Percentiles rank a stretch among this genome's conserved stretches.
These are phyloP conservation scores for Glaucopsyche alexis DNA, from an alignment of 2,888 invertebrate species.

Conservation along the genomic window DNA sequence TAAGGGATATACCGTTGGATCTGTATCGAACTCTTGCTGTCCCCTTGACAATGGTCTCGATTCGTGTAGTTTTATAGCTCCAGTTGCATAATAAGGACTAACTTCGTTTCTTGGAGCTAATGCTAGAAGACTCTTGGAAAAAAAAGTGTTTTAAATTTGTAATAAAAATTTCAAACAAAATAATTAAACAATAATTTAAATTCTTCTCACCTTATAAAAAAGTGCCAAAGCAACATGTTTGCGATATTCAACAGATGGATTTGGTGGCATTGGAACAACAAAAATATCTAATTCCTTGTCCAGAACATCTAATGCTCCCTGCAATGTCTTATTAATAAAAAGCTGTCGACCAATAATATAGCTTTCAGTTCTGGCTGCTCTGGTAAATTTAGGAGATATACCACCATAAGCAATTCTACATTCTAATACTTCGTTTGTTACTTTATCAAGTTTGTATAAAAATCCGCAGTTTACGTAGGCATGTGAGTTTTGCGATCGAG, in stretches of 20 bases:
- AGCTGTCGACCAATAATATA: slow-evolving; percentile 62
- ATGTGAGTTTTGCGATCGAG: slow-evolving; percentile 85
- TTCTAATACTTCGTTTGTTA: slow-evolving; percentile 48
- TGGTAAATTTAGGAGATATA: slow-evolving; percentile 61
- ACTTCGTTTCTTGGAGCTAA: slow-evolving; percentile 17
- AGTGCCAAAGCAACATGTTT: slow-evolving; percentile 80
- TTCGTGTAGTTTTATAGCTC: slow-evolving; percentile 55
- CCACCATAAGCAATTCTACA: slow-evolving; percentile 78
- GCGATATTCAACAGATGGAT: slow-evolving; percentile 80
- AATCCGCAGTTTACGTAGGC: slow-evolving; percentile 88
- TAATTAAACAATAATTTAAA: neutral
- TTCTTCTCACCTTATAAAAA: slow-evolving; percentile 81
- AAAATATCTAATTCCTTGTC: slow-evolving; percentile 47
- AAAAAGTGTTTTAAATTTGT: neutral
- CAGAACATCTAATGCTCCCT: slow-evolving; percentile 52
- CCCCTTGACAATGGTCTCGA: slow-evolving; percentile 77
- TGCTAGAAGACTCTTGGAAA: slow-evolving; percentile 14
- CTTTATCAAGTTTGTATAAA: slow-evolving; percentile 72
- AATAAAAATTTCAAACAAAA: neutral
- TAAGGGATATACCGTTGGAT: slow-evolving; percentile 81
- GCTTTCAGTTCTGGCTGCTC: slow-evolving; percentile 77
- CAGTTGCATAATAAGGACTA: slow-evolving; percentile 42
- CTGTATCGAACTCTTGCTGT: slow-evolving; percentile 79
- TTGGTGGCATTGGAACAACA: slow-evolving; percentile 64
- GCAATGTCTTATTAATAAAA: slow-evolving; percentile 62